Conservation (phyloP, 1,140 invertebrate genomes). For the Popillia japonica region DNA sequence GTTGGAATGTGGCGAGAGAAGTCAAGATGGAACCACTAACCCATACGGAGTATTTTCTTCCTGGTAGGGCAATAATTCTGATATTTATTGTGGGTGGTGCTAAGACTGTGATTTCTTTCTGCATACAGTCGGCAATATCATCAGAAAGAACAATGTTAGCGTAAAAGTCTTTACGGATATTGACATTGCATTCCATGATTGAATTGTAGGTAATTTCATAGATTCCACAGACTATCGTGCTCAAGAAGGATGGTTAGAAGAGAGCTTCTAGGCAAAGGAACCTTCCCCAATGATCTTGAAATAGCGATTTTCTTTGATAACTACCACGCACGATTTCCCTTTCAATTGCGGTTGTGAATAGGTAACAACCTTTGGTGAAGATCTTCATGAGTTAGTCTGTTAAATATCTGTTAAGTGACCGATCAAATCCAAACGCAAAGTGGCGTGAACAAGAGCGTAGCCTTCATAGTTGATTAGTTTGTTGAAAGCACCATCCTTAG, state of each 20-base stretch:
- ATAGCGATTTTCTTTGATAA: constrained; percentile 92
- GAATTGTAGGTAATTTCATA: constrained; percentile 94
- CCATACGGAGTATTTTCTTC: constrained; percentile 93
- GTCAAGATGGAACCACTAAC: constrained; percentile 88
- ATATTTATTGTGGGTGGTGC: constrained; percentile 88
- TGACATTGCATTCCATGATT: constrained; percentile 95
- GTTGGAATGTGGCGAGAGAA: constrained; percentile 83
- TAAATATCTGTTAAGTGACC: constrained; percentile 87
- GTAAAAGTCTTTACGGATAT: constrained; percentile 90
- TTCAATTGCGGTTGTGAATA: constrained; percentile 84
- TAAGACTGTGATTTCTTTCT: constrained; percentile 82
- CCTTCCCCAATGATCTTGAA: constrained; percentile 86
- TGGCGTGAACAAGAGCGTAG: constrained; percentile 87
- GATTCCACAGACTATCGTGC: constrained; percentile 91
- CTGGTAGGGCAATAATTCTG: constrained; percentile 93
- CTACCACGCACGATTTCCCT: constrained; percentile 92
- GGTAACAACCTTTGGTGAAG: constrained; percentile 85
- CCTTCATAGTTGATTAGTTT: constrained; percentile 92
- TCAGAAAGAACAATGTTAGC: constrained; percentile 91
- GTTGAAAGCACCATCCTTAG: constrained; percentile 88
- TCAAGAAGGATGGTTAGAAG: constrained; percentile 90
- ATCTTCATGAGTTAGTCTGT: constrained; percentile 94
- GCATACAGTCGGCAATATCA: constrained; percentile 82
- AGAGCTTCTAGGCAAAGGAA: constrained; percentile 94
- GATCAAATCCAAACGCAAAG: constrained; percentile 86